phyloP scores from a whole-genome alignment of 2,113 vertebrate genomes.

The Notiomystis cincta region DNA sequence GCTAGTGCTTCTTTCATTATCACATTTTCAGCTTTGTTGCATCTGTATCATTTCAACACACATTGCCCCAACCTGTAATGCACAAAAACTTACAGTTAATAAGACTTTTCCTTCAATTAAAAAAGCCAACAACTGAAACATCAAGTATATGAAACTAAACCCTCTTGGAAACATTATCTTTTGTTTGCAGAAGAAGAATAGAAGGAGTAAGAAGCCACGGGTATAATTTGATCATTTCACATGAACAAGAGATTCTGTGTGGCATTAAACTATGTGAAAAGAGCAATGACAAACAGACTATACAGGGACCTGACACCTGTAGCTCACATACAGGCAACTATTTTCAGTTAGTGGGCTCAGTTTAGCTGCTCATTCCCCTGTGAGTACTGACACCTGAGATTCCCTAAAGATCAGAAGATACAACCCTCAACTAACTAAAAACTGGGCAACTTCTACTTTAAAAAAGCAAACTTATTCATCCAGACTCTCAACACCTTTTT shows the following conservation, averaged over 20 bases:
- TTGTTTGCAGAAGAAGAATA: background rate
- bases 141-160: background rate
- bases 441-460: background rate
- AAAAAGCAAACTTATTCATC: background rate
- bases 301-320: background rate
- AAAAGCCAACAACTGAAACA: background rate
- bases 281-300: background rate
- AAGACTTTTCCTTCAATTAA: background rate
- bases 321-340: background rate
- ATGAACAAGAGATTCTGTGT: background rate
- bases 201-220: background rate
- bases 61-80: background rate
- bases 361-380: background rate
- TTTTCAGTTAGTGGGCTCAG: background rate
- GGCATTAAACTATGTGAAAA: background rate
- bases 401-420: background rate
- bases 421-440: rapidly evolving
- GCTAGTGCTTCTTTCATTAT: background rate
- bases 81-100: background rate
- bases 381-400: background rate
- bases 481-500: background rate
- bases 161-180: background rate
- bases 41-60: background rate
- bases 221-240: background rate
- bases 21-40: background rate